Base-by-base conservation (phyloP, 2,113 vertebrate genomes). In the Solea senegalensis region DNA sequence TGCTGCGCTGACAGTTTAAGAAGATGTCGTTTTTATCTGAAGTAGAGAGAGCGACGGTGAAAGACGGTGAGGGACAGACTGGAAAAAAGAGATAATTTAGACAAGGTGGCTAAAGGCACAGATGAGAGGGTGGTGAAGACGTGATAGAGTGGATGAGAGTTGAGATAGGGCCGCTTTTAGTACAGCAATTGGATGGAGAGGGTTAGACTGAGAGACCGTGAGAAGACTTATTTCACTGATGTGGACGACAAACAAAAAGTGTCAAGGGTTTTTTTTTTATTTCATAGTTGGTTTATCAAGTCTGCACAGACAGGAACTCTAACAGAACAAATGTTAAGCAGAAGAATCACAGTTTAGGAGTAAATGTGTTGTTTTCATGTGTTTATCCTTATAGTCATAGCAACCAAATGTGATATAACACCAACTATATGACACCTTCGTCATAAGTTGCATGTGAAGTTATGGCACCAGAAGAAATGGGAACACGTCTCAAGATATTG, bases 111-210 rank as follows among this genome's bases (percentile, higher is more conserved):
- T 21, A 40, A 64, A 68, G 45, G 65, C 62, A 45, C 74, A 72
- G 77, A 71, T 9, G 27, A 59, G 58, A 74, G 67, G 76, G 79
- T n/a, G 60, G 76, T 53, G 58, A 64, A 76, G 75, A 48, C 21
- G 63, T 8, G 74, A 82, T 77, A 74, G 63, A 50, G 54, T 26
- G 63, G 57, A 77, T 28, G 21, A 0, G 52, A 56, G 56, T 9
- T 3, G 45, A 75, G 83, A 80, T 87, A 87, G 48, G 4, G 63
- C 5, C 5, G 76, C 72, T 78, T 83, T 80, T 61, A 67, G 83
- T 0, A 0, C n/a, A 5, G 40, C 28, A 75, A 89, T 82, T 45
- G 57, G 77, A 9, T 55, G 45, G 21, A 63, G 55, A 39, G 21
- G 26, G 76, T 9, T 26, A 10, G 53, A 15, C 27, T 0, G 7